A percentile compares a stretch with the other conserved stretches of the same genome.
phyloP scores from a whole-genome alignment of 2,888 invertebrate genomes.

The Caenorhabditis sinica region DNA sequence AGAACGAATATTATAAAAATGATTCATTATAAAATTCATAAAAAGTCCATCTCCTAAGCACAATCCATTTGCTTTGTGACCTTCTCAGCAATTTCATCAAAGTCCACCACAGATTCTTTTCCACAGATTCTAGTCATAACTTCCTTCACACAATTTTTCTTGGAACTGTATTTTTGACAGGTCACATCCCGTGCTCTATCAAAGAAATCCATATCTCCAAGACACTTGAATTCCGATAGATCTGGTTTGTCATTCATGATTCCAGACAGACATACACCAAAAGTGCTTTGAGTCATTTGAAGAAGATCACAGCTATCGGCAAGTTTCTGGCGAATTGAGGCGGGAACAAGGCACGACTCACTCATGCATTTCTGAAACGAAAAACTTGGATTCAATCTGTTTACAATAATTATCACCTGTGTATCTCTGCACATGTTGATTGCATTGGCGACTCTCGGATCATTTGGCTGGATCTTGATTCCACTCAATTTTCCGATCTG shows the following conservation, averaged over 20 bases:
- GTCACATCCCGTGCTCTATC: neutral
- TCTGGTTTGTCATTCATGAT: neutral
- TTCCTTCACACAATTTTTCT: neutral
- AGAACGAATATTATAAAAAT: no score
- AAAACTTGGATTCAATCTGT: neutral
- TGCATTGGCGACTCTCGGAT: neutral
- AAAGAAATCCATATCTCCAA: neutral
- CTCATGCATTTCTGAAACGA: neutral
- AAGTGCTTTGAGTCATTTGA: neutral
- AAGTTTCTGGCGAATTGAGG: neutral
- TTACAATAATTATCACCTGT: neutral
- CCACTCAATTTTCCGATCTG: neutral
- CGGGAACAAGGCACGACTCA: neutral
- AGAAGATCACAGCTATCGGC: neutral
- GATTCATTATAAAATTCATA: neutral
- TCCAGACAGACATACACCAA: neutral
- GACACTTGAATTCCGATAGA: neutral
- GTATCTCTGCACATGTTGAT: neutral
- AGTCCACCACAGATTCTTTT: neutral
- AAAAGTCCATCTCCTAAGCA: neutral
- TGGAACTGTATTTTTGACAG: neutral
- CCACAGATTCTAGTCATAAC: neutral
- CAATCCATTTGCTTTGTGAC: neutral
- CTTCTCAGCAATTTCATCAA: neutral
- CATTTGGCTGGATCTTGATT: neutral